Evolutionary conservation across 2,113 vertebrate species (phyloP).

Genomic region (Oryzias javanicus): DNA sequence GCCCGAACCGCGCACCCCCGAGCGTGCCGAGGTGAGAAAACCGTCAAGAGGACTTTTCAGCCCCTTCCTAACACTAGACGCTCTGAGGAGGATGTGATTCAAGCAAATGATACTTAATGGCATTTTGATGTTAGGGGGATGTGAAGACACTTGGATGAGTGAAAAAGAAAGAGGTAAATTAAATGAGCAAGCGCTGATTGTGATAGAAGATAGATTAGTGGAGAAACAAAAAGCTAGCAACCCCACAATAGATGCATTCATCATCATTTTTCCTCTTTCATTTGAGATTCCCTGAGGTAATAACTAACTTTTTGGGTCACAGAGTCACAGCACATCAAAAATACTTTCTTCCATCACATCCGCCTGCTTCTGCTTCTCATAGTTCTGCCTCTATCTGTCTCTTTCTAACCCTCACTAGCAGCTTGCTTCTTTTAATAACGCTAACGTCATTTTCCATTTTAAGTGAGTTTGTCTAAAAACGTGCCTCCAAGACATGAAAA

Average conservation of each 20-base stretch:
- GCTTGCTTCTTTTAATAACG: slow-evolving; percentile 43
- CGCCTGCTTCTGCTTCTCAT: slow-evolving; percentile 9
- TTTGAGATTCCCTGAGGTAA: slow-evolving; percentile 1
- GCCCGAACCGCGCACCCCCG: slow-evolving; percentile 95
- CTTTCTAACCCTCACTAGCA: slow-evolving; percentile 21
- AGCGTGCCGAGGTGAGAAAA: slow-evolving; percentile 94
- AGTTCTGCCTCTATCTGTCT: slow-evolving; percentile 20
- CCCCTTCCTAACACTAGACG: background rate
- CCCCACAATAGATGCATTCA: slow-evolving; percentile 14
- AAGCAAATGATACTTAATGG: slow-evolving; percentile 23
- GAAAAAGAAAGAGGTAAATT: slow-evolving; percentile 58
- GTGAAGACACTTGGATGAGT: slow-evolving; percentile 62
- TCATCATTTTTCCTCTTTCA: background rate
- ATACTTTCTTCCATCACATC: slow-evolving; percentile 15
- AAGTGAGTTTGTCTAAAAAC: no score
- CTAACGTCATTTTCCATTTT: slow-evolving; percentile 4
- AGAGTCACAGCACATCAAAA: background rate
- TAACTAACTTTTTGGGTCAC: background rate
- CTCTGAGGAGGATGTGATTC: background rate
- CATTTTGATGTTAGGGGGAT: slow-evolving; percentile 52
- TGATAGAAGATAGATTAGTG: slow-evolving; percentile 35
- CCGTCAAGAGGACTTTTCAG: slow-evolving; percentile 1
- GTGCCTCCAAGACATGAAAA: no score
- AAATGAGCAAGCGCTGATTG: slow-evolving; percentile 22
- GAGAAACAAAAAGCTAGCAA: slow-evolving; percentile 18